Conservation (phyloP, 2,797 vertebrate genomes). For the Crenuchus spilurus region DNA sequence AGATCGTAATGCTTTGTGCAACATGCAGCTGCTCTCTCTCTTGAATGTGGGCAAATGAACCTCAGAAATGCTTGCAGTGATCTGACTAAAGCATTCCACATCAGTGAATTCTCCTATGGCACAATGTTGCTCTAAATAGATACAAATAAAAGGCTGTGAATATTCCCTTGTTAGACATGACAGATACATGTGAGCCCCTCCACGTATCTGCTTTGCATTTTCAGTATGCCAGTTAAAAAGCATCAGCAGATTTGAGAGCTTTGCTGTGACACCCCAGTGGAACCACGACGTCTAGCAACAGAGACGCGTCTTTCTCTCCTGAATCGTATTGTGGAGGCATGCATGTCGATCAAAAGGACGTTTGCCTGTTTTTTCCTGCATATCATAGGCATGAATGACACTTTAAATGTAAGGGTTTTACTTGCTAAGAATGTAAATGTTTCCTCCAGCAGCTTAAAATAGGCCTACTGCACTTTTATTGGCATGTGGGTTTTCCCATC, state of each 20-base stretch:
- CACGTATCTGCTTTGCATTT: conserved; percentile 28
- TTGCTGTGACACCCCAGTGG: conserved; percentile 24
- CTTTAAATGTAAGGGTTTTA: conserved; percentile 6
- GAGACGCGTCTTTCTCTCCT: not conserved
- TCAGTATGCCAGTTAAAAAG: conserved; percentile 11
- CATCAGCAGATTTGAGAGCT: conserved; percentile 16
- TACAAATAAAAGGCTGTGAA: conserved; percentile 23
- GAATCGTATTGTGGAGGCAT: not conserved
- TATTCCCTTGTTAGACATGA: conserved; percentile 33
- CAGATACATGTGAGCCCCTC: conserved; percentile 18
- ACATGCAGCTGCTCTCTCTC: conserved; percentile 21
- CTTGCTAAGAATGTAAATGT: conserved; percentile 9
- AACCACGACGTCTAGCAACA: not conserved
- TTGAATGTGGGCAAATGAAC: conserved; percentile 1
- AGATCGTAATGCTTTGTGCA: conserved; percentile 9
- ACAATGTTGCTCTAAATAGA: conserved; percentile 61
- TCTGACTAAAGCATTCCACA: conserved; percentile 70
- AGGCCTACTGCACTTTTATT: not conserved
- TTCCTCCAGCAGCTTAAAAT: conserved; percentile 1
- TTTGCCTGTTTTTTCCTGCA: not conserved
- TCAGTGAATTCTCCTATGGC: conserved; percentile 64
- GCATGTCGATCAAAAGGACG: conserved; percentile 11
- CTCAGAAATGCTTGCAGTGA: conserved; percentile 38
- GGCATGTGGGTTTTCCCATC: not conserved
- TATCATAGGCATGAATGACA: not conserved